Evolutionary conservation across 2,797 vertebrate genomes (phyloP).

Genomic region (Lerista edwardsae): DNA sequence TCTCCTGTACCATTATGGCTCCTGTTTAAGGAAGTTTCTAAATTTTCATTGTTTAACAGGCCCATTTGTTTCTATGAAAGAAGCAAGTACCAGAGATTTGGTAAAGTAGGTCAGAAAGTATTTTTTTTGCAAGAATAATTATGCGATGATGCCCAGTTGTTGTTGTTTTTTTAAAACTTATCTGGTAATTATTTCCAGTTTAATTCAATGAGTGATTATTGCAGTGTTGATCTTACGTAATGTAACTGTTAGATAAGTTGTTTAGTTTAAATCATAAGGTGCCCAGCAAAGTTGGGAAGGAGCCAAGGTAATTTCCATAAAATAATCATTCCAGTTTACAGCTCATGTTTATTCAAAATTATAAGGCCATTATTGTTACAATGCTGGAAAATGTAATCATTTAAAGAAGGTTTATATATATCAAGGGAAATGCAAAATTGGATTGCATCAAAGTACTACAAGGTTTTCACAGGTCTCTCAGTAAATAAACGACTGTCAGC

Average conservation of each 20-base stretch:
- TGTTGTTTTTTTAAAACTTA: not conserved
- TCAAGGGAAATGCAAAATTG: not conserved
- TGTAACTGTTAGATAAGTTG: slow-evolving; percentile 52
- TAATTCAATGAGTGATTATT: slow-evolving; percentile 26
- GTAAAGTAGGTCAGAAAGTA: accelerated
- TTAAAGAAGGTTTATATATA: slow-evolving; percentile 39
- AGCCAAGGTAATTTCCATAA: slow-evolving; percentile 56
- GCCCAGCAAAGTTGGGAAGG: slow-evolving; percentile 38
- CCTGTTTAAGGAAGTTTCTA: not conserved
- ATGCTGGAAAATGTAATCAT: slow-evolving; percentile 9
- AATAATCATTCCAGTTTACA: slow-evolving; percentile 58
- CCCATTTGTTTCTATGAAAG: not conserved
- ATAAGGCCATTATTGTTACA: slow-evolving; percentile 37
- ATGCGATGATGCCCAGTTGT: not conserved
- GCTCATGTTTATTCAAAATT: slow-evolving; percentile 64
- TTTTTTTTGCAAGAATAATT: not conserved
- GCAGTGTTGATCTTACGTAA: slow-evolving; percentile 33
- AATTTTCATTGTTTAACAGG: not conserved
- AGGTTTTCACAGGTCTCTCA: slow-evolving; percentile 16
- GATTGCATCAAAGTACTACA: not conserved
- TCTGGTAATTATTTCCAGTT: slow-evolving; percentile 29
- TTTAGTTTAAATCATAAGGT: slow-evolving; percentile 49
- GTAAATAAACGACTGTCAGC: slow-evolving; percentile 26
- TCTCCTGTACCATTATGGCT: not conserved
- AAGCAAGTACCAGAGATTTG: not conserved